Evolutionary conservation across 2,888 invertebrate species (phyloP).

Genomic region (Quadroppia sp.): DNA sequence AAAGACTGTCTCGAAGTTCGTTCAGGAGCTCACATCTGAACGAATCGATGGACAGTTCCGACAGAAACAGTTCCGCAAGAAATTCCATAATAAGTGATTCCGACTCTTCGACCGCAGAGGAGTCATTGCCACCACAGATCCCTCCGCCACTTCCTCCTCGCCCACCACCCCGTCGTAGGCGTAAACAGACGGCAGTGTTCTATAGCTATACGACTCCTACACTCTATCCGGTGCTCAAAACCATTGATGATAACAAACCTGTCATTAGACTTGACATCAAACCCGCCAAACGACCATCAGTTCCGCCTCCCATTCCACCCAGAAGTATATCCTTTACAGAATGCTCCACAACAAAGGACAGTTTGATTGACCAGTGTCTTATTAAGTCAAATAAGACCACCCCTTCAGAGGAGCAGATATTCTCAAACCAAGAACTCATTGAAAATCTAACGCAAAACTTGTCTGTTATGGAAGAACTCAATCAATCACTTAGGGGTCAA

Average conservation of each 20-base stretch:
- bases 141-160: conserved; percentile 9
- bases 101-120: background rate
- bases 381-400: background rate
- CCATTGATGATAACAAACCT: background rate
- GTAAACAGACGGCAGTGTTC: conserved; percentile 6
- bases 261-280: background rate
- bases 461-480: conserved; percentile 25
- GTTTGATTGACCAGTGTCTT: background rate
- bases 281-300: background rate
- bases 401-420: background rate
- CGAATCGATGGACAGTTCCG: background rate
- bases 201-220: background rate
- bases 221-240: background rate
- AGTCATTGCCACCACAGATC: background rate
- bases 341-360: background rate
- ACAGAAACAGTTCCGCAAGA: background rate
- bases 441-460: conserved; percentile 21
- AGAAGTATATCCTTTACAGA: background rate
- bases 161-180: conserved; percentile 1
- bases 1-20: background rate
- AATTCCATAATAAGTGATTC: background rate
- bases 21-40: background rate
- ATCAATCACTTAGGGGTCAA: background rate
- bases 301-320: conserved; percentile 22
- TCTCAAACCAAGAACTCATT: conserved; percentile 22